These are phyloP conservation scores for Vidua chalybeata DNA, from an alignment of 2,113 vertebrate species.

Conservation along the genomic window DNA sequence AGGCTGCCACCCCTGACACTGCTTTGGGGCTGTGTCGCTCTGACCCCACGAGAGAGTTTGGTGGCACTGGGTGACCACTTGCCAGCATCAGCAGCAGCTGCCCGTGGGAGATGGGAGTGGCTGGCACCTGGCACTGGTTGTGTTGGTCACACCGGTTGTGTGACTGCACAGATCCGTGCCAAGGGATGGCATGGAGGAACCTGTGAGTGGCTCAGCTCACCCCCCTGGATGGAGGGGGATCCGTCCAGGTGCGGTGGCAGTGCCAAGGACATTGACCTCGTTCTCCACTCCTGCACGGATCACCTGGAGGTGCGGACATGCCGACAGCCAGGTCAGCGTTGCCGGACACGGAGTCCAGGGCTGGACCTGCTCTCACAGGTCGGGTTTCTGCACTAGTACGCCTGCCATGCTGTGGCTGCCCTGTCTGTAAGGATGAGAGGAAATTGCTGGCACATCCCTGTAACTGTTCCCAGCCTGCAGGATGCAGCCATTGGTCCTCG, in stretches of 20 bases:
- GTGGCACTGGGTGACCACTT: not conserved
- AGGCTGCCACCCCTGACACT: not conserved
- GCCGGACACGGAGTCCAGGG: rapidly evolving
- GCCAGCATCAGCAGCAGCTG: not conserved
- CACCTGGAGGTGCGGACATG: rapidly evolving
- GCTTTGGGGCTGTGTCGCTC: rapidly evolving
- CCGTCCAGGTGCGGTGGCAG: rapidly evolving
- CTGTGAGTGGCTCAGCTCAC: not conserved
- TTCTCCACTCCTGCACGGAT: not conserved
- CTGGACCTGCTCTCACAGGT: not conserved
- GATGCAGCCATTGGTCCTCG: not conserved
- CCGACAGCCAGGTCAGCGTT: rapidly evolving
- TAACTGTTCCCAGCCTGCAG: rapidly evolving
- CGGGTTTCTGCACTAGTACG: rapidly evolving
- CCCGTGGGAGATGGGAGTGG: rapidly evolving
- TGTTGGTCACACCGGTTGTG: not conserved
- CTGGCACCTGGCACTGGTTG: not conserved
- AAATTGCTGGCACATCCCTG: not conserved
- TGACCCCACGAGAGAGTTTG: not conserved
- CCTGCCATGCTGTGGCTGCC: not conserved
- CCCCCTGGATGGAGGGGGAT: not conserved
- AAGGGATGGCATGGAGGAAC: rapidly evolving
- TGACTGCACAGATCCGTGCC: not conserved
- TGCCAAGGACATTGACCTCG: not conserved
- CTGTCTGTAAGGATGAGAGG: not conserved